phyloP scores from a whole-genome alignment of 1,140 invertebrate species.

The Delia radicum region DNA sequence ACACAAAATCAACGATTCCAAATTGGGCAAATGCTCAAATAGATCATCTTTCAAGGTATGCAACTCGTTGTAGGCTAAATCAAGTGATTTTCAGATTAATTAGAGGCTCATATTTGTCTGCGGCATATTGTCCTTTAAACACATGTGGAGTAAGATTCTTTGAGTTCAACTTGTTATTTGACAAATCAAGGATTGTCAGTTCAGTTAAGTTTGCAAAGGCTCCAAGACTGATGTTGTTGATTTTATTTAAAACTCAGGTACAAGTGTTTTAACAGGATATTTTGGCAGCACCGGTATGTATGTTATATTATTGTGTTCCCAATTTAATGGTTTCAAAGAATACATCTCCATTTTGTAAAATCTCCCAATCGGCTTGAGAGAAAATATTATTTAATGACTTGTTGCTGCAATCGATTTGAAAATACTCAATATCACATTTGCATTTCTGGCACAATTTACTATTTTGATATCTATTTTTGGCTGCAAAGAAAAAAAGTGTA shows the following conservation, averaged over 20 bases:
- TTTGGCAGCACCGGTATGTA: slow-evolving; percentile 43
- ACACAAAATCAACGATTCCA: slow-evolving; percentile 67
- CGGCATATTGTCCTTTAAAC: slow-evolving; percentile 66
- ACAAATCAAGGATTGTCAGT: slow-evolving; percentile 67
- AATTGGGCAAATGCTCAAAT: slow-evolving; percentile 68
- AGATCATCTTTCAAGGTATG: slow-evolving; percentile 67
- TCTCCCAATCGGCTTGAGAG: slow-evolving; percentile 52
- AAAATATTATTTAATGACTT: slow-evolving; percentile 41
- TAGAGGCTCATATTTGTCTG: slow-evolving; percentile 64
- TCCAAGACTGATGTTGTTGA: slow-evolving; percentile 61
- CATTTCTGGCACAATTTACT: slow-evolving; percentile 52
- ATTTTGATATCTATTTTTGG: slow-evolving; percentile 28
- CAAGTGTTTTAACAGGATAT: slow-evolving; percentile 56
- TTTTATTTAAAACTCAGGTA: slow-evolving; percentile 60
- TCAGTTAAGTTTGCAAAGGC: slow-evolving; percentile 66
- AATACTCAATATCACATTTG: slow-evolving; percentile 31
- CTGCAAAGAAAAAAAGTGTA: slow-evolving; percentile 13
- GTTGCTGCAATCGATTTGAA: slow-evolving; percentile 46
- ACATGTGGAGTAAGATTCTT: slow-evolving; percentile 62
- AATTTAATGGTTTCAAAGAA: slow-evolving; percentile 52
- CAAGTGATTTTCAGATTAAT: slow-evolving; percentile 62
- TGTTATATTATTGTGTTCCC: slow-evolving; percentile 43
- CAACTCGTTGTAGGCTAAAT: slow-evolving; percentile 67
- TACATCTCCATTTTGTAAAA: slow-evolving; percentile 45
- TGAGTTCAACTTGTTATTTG: slow-evolving; percentile 65